Evolutionary conservation across 2,797 vertebrate genomes (phyloP), one percentile per base, ranked within the genome.

Genomic region (Gallinago stenura): DNA sequence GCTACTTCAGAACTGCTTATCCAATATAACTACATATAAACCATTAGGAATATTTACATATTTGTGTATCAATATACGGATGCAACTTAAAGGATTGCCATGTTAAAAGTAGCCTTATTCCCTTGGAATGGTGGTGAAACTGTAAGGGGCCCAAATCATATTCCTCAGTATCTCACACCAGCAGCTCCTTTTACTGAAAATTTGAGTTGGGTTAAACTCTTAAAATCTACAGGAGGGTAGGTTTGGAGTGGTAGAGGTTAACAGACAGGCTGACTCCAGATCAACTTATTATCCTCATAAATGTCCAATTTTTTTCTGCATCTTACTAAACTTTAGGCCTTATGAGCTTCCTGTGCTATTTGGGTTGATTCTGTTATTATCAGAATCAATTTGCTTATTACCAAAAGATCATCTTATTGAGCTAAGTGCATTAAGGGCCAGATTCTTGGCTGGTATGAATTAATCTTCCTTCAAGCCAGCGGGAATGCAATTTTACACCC

Each of bases 381-480:
- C 86, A 89, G 60, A 89, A 95, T 94, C 95, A 95, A 93, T 96
- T 84, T 90, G 45, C 33, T 96, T 71, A 78, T 95, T 96, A 94
- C 83, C 64, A 84, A 71, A 94, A 85, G 64, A 94, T 90, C 91
- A 90, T 87, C 69, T 79, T 50, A 83, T 62, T 89, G 68, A 92
- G 61, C 75, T 76, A 93, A 90, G 48, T 84, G 89, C 57, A 61
- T 95, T 90, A 85, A 87, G 71, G 88, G 65, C 64, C 86, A 89
- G 75, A 89, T 89, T 94, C 86, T 89, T 84, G 64, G 48, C 80
- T 90, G 8, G 35, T 80, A 77, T 41, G 33, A 89, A 93, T 93
- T 84, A 71, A 87, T 93, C 88, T 95, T 69, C 81, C 58, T 73
- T 87, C 64, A 80, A 82, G 83, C 53, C 87, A 89, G 78, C 5